Percentiles rank a stretch among this genome's conserved stretches.
Evolutionary conservation across 2,797 vertebrate genomes (phyloP).

Genomic region (Carapus acus): DNA sequence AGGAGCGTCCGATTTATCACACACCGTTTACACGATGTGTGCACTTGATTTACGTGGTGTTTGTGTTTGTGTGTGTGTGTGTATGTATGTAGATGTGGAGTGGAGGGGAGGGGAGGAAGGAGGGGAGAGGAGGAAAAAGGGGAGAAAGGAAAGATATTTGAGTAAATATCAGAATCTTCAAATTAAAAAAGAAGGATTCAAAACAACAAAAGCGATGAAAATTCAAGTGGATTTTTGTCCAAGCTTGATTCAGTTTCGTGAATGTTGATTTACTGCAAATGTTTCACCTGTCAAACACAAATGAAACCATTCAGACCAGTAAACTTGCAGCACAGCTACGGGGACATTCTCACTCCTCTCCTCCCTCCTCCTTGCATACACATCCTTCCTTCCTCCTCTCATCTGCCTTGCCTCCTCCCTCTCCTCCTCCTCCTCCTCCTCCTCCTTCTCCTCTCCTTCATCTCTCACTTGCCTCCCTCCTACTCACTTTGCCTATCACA

Average conservation of each 20-base stretch:
- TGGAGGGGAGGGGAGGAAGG: constrained; percentile 7
- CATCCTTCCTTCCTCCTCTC: constrained; percentile 34
- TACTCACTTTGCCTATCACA: constrained; percentile 62
- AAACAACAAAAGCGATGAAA: no score
- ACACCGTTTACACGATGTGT: constrained; percentile 60
- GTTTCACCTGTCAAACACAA: constrained; percentile 10
- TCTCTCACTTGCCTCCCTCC: constrained; percentile 43
- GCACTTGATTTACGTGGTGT: constrained; percentile 21
- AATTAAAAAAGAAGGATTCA: no score
- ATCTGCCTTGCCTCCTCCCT: constrained; percentile 41
- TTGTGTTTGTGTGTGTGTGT: constrained; percentile 14
- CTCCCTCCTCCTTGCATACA: constrained; percentile 26
- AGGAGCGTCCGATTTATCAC: constrained; percentile 63
- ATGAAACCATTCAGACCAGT: constrained; percentile 21
- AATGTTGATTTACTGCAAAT: not conserved
- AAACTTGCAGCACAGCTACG: constrained; percentile 33
- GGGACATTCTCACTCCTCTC: constrained; percentile 21
- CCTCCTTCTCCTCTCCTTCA: constrained; percentile 24
- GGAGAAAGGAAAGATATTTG: constrained; percentile 15
- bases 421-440: constrained; percentile 14
- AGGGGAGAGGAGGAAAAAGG: not conserved
- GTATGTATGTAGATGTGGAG: constrained; percentile 10
- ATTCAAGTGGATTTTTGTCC: not conserved
- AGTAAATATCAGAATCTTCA: constrained; percentile 19
- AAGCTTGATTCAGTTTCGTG: constrained; percentile 3